Percentiles rank a stretch among this genome's conserved stretches.
phyloP scores from a whole-genome alignment of 2,113 vertebrate genomes.

The Elgaria multicarinata region DNA sequence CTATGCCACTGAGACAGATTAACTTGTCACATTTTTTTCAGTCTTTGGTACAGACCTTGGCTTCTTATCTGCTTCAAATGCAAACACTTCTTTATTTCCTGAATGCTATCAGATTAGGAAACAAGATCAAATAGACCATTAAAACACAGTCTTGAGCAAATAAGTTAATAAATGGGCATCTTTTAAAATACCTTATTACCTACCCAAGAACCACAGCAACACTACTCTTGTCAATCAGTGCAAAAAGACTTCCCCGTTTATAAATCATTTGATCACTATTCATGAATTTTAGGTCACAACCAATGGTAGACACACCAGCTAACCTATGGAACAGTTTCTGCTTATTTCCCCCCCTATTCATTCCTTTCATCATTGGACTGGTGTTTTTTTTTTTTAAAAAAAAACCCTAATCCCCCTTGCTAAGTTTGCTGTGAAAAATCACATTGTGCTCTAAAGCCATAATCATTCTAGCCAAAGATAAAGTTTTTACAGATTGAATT shows the following conservation, averaged over 20 bases:
- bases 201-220: not conserved
- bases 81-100: constrained; percentile 19
- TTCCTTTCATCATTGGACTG: constrained; percentile 52
- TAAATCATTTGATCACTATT: constrained; percentile 47
- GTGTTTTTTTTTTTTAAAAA: constrained; percentile 30
- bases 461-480: constrained; percentile 67
- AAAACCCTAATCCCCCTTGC: constrained; percentile 16
- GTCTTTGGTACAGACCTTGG: constrained; percentile 3
- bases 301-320: constrained; percentile 39
- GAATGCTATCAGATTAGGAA: constrained; percentile 22
- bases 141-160: constrained; percentile 4
- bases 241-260: not conserved
- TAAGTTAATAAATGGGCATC: not conserved
- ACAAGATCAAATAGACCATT: constrained; percentile 21
- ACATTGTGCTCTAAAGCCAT: constrained; percentile 58
- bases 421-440: constrained; percentile 67
- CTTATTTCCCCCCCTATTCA: constrained; percentile 56
- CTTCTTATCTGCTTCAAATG: constrained; percentile 18
- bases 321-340: constrained; percentile 14
- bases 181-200: constrained; percentile 1
- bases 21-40: constrained; percentile 27
- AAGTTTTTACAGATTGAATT: constrained; percentile 69
- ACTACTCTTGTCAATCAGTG: not conserved
- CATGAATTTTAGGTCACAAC: constrained; percentile 35
- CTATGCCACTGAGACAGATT: constrained; percentile 15